A percentile compares a stretch with the other conserved stretches of the same genome.
Evolutionary conservation across 2,113 vertebrate genomes (phyloP).

Genomic region (Empidonax traillii): DNA sequence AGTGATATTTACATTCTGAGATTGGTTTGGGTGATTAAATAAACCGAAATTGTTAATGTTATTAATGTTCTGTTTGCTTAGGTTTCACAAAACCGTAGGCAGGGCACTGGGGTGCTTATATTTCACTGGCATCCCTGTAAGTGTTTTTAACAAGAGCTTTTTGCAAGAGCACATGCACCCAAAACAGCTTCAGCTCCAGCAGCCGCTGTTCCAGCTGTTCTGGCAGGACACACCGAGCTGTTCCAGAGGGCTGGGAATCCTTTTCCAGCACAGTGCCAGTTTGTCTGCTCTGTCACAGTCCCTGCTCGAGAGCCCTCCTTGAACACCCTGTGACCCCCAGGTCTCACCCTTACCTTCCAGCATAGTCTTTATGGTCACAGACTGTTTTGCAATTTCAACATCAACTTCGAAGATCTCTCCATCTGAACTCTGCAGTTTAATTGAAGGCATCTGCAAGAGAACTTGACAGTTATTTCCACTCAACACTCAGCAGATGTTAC

Average conservation of each 20-base stretch:
- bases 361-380: slow-evolving; percentile 99
- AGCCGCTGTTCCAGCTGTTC: background rate
- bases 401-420: slow-evolving; percentile 99
- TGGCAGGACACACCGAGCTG: background rate
- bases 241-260: background rate
- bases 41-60: background rate
- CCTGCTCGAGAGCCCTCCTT: background rate
- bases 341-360: slow-evolving; percentile 85
- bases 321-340: background rate
- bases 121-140: background rate
- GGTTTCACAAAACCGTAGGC: background rate
- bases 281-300: background rate
- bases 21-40: background rate
- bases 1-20: background rate
- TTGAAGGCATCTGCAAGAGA: slow-evolving; percentile 91
- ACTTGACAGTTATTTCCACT: slow-evolving; percentile 4
- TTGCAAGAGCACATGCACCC: background rate
- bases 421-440: slow-evolving; percentile 98
- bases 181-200: background rate
- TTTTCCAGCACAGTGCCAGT: background rate
- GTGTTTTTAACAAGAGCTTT: background rate
- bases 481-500: background rate
- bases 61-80: background rate
- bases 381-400: slow-evolving; percentile 98
- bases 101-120: background rate